Evolutionary conservation across 2,888 invertebrate species (phyloP).

Genomic region (Tineola bisselliella): DNA sequence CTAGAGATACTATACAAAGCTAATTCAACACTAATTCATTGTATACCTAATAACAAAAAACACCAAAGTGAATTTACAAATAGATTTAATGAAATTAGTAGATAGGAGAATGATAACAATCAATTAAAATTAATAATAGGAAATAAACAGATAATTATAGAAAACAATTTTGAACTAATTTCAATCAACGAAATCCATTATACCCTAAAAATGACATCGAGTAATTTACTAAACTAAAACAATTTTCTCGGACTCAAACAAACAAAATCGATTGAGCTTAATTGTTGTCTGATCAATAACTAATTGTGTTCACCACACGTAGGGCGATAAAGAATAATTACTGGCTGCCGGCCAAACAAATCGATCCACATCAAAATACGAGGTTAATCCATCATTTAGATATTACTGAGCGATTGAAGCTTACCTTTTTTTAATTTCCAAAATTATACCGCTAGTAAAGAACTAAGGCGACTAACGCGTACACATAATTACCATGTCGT

Average conservation of each 20-base stretch:
- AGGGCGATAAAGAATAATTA: slow-evolving; percentile 65
- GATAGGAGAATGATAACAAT: neutral
- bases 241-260: slow-evolving; percentile 67
- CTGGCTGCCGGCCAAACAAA: slow-evolving; percentile 65
- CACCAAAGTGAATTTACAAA: neutral
- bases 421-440: slow-evolving; percentile 65
- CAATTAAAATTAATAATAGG: neutral
- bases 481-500: slow-evolving; percentile 59
- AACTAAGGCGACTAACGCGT: slow-evolving; percentile 50
- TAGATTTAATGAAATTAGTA: neutral
- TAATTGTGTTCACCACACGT: slow-evolving; percentile 66
- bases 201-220: slow-evolving; percentile 49
- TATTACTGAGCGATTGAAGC: slow-evolving; percentile 62
- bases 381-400: slow-evolving; percentile 67
- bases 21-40: neutral
- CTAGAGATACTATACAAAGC: too few species aligned
- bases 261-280: slow-evolving; percentile 66
- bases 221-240: slow-evolving; percentile 61
- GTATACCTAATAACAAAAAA: neutral
- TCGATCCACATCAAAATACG: slow-evolving; percentile 65
- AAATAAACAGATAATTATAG: neutral
- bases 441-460: slow-evolving; percentile 53
- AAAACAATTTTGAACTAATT: neutral
- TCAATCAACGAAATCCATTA: slow-evolving; percentile 46
- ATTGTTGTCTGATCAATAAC: slow-evolving; percentile 66